A percentile compares a stretch with the other conserved stretches of the same genome.
phyloP scores from a whole-genome alignment of 2,797 vertebrate genomes.

The Oceanodroma leucorhoa region DNA sequence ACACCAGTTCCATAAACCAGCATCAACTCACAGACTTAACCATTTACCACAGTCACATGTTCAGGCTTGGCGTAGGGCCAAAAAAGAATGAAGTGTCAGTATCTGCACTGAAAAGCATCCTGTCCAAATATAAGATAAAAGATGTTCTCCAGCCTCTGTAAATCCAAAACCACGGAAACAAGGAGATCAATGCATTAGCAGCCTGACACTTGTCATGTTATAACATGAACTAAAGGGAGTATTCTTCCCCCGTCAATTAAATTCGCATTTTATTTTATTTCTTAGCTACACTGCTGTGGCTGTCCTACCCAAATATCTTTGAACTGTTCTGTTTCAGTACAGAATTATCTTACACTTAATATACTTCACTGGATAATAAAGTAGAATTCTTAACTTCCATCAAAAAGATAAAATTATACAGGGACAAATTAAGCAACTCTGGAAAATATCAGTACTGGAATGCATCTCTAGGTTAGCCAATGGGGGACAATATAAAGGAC shows the following conservation, averaged over 20 bases:
- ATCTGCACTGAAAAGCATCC: not conserved
- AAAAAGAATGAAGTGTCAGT: not conserved
- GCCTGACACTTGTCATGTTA: not conserved
- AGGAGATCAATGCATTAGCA: not conserved
- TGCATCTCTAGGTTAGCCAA: not conserved
- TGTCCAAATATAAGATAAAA: not conserved
- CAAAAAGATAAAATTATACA: not conserved
- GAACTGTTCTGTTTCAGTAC: not conserved
- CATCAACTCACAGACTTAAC: not conserved
- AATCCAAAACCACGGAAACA: not conserved
- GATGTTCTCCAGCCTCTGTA: not conserved
- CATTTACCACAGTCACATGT: fast-evolving
- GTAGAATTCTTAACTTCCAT: not conserved
- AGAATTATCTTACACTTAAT: not conserved
- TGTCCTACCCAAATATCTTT: not conserved
- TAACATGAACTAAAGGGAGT: not conserved
- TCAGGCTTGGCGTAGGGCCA: not conserved
- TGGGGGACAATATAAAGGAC: not conserved
- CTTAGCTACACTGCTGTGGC: not conserved
- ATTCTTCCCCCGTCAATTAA: not conserved
- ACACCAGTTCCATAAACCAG: not conserved
- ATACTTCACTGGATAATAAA: not conserved
- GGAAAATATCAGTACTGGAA: not conserved
- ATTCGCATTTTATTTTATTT: not conserved
- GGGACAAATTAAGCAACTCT: not conserved